Evolutionary conservation across 2,888 invertebrate genomes (phyloP), one percentile per base, ranked within the genome.

Genomic region (Agonopterix heracliana): DNA sequence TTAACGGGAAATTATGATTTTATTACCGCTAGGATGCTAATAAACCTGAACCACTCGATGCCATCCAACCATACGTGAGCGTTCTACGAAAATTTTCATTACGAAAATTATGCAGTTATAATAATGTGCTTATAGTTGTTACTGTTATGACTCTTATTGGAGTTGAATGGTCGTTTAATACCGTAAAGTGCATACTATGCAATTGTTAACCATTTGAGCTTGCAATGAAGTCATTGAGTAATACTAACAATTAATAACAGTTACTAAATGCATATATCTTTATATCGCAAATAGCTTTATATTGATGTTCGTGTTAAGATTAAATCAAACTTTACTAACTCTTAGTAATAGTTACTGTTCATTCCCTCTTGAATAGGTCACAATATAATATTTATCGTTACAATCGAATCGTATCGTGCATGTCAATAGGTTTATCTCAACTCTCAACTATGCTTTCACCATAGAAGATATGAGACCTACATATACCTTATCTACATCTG

Each of bases 1-100:
- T 60, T 62, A 65, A 62, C 64, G 59, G 61, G 51, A 58, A 50
- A 50, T 50, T 53, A 45, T 47, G 47, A 46, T 51, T 53, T 51
- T 47, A 45, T 47, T 48, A 46, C 45, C 34, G 44, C 48, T 49
- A 47, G 34, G 41, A 52, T 47, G 43, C 34, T 48, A 46, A 51
- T 49, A 45, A 47, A 50, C 35, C 9, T 11, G 14, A 45, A 45
- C 45, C 10, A 44, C 12, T 13, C 34, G 40, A 7, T 48, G 41
- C 7, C 26, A 26, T 1, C 26, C 35, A 36, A 36, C 34, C 42
- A 26, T 5, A 26, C 26, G 26, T 26, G 26, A 26, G 40, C 38
- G 13, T 38, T 44, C 44, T 3, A 14, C 34, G 14, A 9, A 11
- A 43, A 17, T 43, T 43, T 26, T 43, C 43, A 26, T 43, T 26